Base-by-base conservation (phyloP, 1,140 invertebrate genomes). In the Eupristina koningsbergeri region DNA sequence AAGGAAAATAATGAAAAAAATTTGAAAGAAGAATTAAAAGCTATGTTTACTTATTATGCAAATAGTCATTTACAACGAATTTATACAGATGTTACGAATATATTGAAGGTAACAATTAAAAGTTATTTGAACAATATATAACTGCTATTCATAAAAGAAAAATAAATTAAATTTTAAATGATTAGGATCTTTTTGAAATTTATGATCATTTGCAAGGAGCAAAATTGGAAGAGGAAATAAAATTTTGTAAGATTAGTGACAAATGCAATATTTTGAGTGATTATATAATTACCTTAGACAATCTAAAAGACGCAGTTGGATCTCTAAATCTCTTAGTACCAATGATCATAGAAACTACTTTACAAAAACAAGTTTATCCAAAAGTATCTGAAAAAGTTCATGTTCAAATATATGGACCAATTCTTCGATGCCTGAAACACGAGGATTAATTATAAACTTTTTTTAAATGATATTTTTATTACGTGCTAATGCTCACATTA, bases 1-100 rank as follows among this genome's bases (percentile, higher is more conserved):
- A 71, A 41, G 9, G 22, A 41, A 41, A 22, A 41, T 41, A 71
- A 71, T 71, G 19, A 41, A n/a, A 1, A 41, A 41, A 71, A 71
- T 41, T 41, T 71, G 36, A 71, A 41, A 41, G 1, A 71, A 26
- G 67, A 71, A 71, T n/a, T 71, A n/a, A n/a, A 41, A 71, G 67
- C 41, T 41, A 41, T 71, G 3, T n/a, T 71, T n/a, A 31, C 6
- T 71, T 71, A 41, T 15, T 0, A 41, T n/a, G 36, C 41, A 6
- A 71, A 41, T 41, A n/a, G 0, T 71, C 11, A 41, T 19, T 41
- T 69, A 39, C 22, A 69, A 39, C 5, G 39, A 39, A 69, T 69
- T 19, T 0, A n/a, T 9, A 1, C 11, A 31, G 6, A 7, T 2
- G 39, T 41, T 71, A 9, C 7, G 11, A n/a, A 8, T 41, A 13